These are phyloP conservation scores for Tangara arthus DNA, from an alignment of 2,797 vertebrate species.

Conservation along the genomic window DNA sequence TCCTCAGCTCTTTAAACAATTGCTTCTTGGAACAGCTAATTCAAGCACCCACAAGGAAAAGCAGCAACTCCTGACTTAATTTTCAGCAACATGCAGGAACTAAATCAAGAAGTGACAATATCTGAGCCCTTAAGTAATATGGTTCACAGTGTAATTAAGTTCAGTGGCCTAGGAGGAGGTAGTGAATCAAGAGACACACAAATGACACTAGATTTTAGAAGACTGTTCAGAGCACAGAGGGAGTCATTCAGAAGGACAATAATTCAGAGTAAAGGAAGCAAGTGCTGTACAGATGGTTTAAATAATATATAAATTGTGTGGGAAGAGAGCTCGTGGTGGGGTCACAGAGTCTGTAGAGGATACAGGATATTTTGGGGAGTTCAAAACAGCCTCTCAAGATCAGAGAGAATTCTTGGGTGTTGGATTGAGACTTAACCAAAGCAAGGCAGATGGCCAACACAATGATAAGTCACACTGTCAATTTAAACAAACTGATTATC, in stretches of 20 bases:
- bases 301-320: not conserved
- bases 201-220: not conserved
- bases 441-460: not conserved
- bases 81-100: not conserved
- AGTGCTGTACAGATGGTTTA: not conserved
- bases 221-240: not conserved
- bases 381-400: not conserved
- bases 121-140: constrained; percentile 11
- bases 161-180: not conserved
- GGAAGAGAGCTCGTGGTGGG: not conserved
- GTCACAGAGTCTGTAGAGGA: not conserved
- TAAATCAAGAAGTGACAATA: constrained; percentile 33
- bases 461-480: not conserved
- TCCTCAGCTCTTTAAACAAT: not conserved
- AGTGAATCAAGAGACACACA: not conserved
- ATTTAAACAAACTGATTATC: not conserved
- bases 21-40: constrained; percentile 26
- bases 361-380: not conserved
- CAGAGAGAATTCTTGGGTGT: not conserved
- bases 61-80: constrained; percentile 14
- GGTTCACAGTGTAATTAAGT: constrained; percentile 24
- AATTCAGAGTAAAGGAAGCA: not conserved
- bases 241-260: not conserved
- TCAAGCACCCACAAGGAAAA: not conserved
- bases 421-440: not conserved